Base-by-base conservation (phyloP, 92 coral and sea anemone genomes). In the Palythoa caribaeorum region DNA sequence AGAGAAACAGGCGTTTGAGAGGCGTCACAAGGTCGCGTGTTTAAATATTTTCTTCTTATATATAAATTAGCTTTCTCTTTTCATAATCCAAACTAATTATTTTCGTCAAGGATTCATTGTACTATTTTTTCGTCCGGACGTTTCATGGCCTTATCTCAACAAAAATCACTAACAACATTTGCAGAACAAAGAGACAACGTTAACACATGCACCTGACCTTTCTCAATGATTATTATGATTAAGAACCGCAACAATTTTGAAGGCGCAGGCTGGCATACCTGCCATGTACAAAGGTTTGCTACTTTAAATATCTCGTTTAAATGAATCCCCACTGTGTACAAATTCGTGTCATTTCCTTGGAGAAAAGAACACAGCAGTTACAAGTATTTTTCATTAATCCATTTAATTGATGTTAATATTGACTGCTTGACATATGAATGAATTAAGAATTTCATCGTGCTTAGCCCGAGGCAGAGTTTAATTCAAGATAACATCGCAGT, bases 1-100 rank as follows among this genome's bases (percentile, higher is more conserved):
- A 10, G 19, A 13, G 17, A 8, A 54, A 38, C 28, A 59, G 38
- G 57, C 59, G 69, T 15, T 57, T 78, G 48, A 78, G 38, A 3
- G 20, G 19, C 44, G 77, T 73, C 69, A 52, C 50, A 55, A 16
- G 15, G 66, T 52, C 83, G 68, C 83, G 68, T 77, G 83, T 16
- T 55, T 53, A 77, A 52, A 52, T 37, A 12, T 53, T 77, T 16
- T 77, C 2, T 16, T 77, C 6, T 77, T 20, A 12, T 9, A 78
- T 16, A 16, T 54, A 78, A 78, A 78, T 78, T 53, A 78, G 38
- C 69, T 55, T n/a, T 35, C 83, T 78, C 69, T 78, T 78, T 78
- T 78, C 66, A 78, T 35, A 78, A 78, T 55, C 13, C 51, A 54
- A 59, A 78, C 59, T 10, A 52, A 52, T 36, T 52, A 77, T 54